Percentiles rank a stretch among this genome's conserved stretches.
Conservation (phyloP, 2,888 invertebrate species). For the Brachypalpus laphriformis region DNA sequence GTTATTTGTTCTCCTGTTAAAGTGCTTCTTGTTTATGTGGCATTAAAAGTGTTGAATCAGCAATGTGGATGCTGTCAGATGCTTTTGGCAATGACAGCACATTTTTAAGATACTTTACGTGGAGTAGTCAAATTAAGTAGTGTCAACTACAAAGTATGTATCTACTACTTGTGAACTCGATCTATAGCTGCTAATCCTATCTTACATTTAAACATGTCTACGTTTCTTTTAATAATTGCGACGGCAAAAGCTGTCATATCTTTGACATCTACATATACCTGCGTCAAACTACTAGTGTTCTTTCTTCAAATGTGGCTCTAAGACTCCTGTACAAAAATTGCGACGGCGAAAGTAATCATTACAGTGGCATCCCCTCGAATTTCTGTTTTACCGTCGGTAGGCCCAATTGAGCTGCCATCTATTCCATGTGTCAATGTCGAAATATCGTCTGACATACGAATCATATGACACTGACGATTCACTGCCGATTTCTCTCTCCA, state of each 20-base stretch:
- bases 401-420: neutral
- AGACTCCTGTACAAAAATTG: too few species aligned
- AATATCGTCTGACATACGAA: neutral
- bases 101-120: neutral
- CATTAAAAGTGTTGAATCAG: conserved; percentile 60
- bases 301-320: neutral
- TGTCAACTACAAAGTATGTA: neutral
- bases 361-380: too few species aligned
- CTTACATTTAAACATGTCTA: too few species aligned
- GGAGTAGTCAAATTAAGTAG: neutral
- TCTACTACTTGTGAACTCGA: too few species aligned
- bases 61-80: neutral
- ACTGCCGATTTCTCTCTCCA: neutral
- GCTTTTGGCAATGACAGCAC: neutral
- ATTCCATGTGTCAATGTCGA: neutral
- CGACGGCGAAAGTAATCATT: neutral
- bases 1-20: conserved; percentile 41
- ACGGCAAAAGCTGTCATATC: too few species aligned
- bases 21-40: conserved; percentile 50
- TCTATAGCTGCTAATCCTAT: neutral
- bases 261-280: neutral
- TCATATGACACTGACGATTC: neutral
- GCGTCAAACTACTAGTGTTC: neutral
- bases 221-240: too few species aligned
- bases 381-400: neutral